These are phyloP conservation scores for Conchocele bisecta DNA, from an alignment of 2,888 invertebrate genomes.

Conservation along the genomic window DNA sequence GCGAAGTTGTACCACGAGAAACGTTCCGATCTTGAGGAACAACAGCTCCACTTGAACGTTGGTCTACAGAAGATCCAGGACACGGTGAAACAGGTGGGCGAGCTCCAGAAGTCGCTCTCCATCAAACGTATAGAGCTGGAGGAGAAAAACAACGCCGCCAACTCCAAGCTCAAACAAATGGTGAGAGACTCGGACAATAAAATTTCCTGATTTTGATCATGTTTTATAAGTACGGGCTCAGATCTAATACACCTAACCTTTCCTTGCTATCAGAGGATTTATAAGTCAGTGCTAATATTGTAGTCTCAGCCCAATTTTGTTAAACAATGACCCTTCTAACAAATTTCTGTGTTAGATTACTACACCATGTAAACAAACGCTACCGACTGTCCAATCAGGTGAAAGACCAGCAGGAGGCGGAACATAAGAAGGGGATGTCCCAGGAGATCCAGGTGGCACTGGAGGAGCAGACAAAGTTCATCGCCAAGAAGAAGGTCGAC, in stretches of 20 bases:
- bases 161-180: slow-evolving; percentile 99
- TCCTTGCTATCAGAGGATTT: too few species aligned
- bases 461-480: slow-evolving; percentile 92
- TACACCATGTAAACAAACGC: too few species aligned
- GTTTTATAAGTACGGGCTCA: too few species aligned
- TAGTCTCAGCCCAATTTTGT: too few species aligned
- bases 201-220: too few species aligned
- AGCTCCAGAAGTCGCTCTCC: slow-evolving; percentile 99
- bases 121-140: slow-evolving; percentile 93
- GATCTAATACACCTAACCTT: too few species aligned
- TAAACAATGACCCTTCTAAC: too few species aligned
- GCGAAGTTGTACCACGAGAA: slow-evolving; percentile 98
- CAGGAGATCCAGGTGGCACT: slow-evolving; percentile 96
- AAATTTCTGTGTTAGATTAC: too few species aligned
- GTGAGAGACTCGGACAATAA: too few species aligned
- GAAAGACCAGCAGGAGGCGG: slow-evolving; percentile 99
- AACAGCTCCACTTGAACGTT: slow-evolving; percentile 98
- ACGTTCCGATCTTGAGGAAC: slow-evolving; percentile 98
- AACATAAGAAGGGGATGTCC: slow-evolving; percentile 98
- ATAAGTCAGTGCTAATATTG: too few species aligned
- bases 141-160: slow-evolving; percentile 99
- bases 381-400: too few species aligned
- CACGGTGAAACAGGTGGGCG: slow-evolving; percentile 99
- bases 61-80: slow-evolving; percentile 99
- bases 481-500: slow-evolving; percentile 95